Evolutionary conservation across 2,113 vertebrate species (phyloP), one percentile per base, ranked within the genome.

Genomic region (Heterochromis multidens): DNA sequence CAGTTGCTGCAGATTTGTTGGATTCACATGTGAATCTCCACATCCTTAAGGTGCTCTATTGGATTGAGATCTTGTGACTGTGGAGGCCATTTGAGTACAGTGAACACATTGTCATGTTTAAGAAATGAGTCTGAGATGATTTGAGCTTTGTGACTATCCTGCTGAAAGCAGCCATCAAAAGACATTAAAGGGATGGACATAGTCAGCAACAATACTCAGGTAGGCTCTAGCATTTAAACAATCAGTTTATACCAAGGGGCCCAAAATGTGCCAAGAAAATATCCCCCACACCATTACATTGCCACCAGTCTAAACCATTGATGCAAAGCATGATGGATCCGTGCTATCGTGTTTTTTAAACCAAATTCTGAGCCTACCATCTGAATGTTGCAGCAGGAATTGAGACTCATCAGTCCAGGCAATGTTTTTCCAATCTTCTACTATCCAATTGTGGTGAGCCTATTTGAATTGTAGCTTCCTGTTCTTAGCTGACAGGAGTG

Each of bases 341-440:
- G 2, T 37, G 37, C 37, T 37, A 9, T 37, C 37, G 9, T 10
- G 9, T n/a, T 37, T 37, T 37, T 37, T 37, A 10, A 37, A 10
- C 35, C 7, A 37, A 37, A 37, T 12, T 40, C 11, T 3, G 37
- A 40, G 9, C 37, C 37, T 12, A 12, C 37, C 11, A 4, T 40
- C 10, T 12, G 37, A 40, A 12, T 40, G 40, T 12, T 10, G 11
- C 11, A 13, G 40, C 40, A 40, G 5, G n/a, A 70, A 27, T 11
- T 12, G 16, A 25, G 11, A 25, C 65, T 72, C 65, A 49, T 49
- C 40, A 13, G 40, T 19, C 40, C 5, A 19, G 40, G 23, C 5
- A 0, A 0, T 25, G 7, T 49, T 9, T 46, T 72, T 72, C 40
- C 65, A 7, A 16, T 0, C 16, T 19, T 49, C 40, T 49, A 25